Evolutionary conservation across 2,797 vertebrate species (phyloP), one percentile per base, ranked within the genome.

Genomic region (Emydoidea blandingii): DNA sequence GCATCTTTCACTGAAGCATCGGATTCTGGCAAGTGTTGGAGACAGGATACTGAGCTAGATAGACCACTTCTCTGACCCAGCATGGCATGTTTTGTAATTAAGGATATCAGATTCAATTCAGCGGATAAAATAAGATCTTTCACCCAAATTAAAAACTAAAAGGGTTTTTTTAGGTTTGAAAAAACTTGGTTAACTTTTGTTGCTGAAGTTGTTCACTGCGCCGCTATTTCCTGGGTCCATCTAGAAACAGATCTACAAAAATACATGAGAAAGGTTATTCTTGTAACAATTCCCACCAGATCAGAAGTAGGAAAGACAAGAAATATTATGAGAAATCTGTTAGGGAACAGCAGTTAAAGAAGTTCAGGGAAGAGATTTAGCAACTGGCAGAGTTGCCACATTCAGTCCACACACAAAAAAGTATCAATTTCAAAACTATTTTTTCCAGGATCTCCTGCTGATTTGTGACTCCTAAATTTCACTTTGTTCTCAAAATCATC

Each of bases 231-330:
- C 37, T 54, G 14, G 3, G 11, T 88, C 14, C 80, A 78, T 12
- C 29, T 54, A 86, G 50, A 90, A 90, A 88, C 25, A 68, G 65
- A 8, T 41, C 72, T n/a, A 65, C 49, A 92, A 57, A 88, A 86
- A 78, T 50, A 25, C 9, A 74, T 29, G 54, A 62, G 9, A 90
- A 83, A 92, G 29, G 3, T 59, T 86, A 84, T 76, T 65, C 34
- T 65, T 18, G 16, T 9, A 65, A 8, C 18, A 65, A 19, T 65
- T 65, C 16, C 16, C 34, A 65, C 34, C 62, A 65, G 34, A n/a
- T 65, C 16, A 8, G 16, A 65, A 65, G 62, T 65, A 65, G 8
- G 12, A 86, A 79, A 91, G 81, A 27, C 7, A 16, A 68, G 5
- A 27, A 23, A 44, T 52, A 14, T 74, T 41, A 23, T 27, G 72